Conservation (phyloP, 2,113 vertebrate species). For the Oreochromis spilurus region DNA sequence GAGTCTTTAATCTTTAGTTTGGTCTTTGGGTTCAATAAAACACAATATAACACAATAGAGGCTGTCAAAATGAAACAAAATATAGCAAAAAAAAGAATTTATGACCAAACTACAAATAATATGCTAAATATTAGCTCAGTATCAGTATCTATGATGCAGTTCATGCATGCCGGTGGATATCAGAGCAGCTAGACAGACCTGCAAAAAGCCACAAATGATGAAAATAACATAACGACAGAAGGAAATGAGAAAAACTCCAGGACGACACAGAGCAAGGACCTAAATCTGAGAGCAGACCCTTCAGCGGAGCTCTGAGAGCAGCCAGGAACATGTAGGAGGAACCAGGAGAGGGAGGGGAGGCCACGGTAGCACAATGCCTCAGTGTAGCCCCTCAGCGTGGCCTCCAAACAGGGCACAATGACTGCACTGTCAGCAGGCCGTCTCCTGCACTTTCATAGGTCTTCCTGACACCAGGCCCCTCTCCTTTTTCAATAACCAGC, state of each 20-base stretch:
- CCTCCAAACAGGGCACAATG: slow-evolving; percentile 58
- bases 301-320: not conserved
- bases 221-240: not conserved
- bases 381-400: slow-evolving; percentile 48
- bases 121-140: not conserved
- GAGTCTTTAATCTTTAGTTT: not conserved
- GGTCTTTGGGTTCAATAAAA: not conserved
- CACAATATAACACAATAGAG: not conserved
- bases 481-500: slow-evolving; percentile 30
- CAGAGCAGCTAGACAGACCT: not conserved
- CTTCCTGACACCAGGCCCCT: slow-evolving; percentile 38
- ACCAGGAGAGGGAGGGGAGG: not conserved
- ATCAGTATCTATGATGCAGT: not conserved
- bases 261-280: not conserved
- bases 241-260: not conserved
- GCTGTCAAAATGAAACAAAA: not conserved
- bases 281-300: not conserved
- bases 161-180: rapidly evolving
- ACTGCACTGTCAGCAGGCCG: slow-evolving; percentile 48
- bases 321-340: slow-evolving; percentile 4
- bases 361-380: slow-evolving; percentile 41
- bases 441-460: slow-evolving; percentile 29
- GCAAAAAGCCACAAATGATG: not conserved
- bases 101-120: not conserved
- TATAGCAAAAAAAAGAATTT: not conserved